Conservation (phyloP, 35 echinoderm and acorn worm species). For the Holothuria glaberrima region DNA sequence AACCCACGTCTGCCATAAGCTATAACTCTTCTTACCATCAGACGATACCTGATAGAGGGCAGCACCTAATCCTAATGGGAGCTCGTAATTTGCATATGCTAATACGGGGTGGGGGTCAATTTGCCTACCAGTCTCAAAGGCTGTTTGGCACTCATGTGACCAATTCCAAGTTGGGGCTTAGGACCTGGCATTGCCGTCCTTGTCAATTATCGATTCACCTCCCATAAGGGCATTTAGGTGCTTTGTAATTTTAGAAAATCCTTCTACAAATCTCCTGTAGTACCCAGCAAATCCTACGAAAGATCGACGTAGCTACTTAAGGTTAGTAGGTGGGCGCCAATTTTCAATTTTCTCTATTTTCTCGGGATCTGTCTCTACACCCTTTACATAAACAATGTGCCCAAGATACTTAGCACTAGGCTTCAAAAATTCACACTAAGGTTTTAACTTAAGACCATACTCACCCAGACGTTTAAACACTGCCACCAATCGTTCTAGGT, state of each 20-base stretch:
- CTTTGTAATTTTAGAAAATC: slow-evolving; percentile 21
- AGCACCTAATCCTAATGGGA: slow-evolving; percentile 2
- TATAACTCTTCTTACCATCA: not conserved
- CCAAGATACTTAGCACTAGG: slow-evolving; percentile 33
- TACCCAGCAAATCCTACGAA: slow-evolving; percentile 67
- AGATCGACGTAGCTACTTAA: not conserved
- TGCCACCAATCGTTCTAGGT: slow-evolving; percentile 35
- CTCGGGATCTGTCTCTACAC: slow-evolving; percentile 41
- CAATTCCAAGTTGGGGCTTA: not conserved
- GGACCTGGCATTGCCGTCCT: not conserved
- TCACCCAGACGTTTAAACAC: slow-evolving; percentile 40
- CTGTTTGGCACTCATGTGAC: not conserved
- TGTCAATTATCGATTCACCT: not conserved
- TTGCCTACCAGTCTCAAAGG: not conserved
- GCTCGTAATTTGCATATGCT: not conserved
- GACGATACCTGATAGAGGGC: not conserved
- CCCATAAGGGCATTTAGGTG: slow-evolving; percentile 14
- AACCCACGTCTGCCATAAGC: not conserved
- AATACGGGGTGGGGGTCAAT: not conserved
- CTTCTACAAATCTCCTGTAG: slow-evolving; percentile 58
- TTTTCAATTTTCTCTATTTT: slow-evolving; percentile 39
- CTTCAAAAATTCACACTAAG: slow-evolving; percentile 39
- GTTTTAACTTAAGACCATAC: slow-evolving; percentile 57
- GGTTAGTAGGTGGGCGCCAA: slow-evolving; percentile 48
- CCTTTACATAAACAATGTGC: slow-evolving; percentile 46